phyloP scores from a whole-genome alignment of 2,113 vertebrate genomes.

The Semicossyphus pulcher region DNA sequence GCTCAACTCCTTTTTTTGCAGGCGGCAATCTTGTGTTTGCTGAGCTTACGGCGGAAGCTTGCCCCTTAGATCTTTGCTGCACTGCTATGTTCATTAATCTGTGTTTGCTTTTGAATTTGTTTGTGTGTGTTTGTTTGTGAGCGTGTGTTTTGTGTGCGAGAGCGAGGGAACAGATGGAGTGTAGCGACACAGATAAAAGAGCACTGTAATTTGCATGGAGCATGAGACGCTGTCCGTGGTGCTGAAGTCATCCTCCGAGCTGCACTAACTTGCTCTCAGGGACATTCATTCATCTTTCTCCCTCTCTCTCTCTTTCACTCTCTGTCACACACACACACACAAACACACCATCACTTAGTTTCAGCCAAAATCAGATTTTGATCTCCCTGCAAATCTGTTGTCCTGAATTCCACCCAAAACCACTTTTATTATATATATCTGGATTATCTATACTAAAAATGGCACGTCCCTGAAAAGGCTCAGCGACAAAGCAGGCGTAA shows the following conservation, averaged over 20 bases:
- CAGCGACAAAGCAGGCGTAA: constrained; percentile 29
- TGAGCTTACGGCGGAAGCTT: constrained; percentile 25
- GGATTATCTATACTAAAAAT: constrained; percentile 72
- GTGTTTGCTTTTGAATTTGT: constrained; percentile 19
- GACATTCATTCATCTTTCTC: constrained; percentile 54
- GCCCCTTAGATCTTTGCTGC: constrained; percentile 30
- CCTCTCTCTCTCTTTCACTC: constrained; percentile 2
- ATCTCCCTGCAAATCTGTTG: constrained; percentile 61
- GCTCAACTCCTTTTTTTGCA: constrained; percentile 8
- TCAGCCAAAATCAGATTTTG: constrained; percentile 53
- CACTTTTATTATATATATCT: constrained; percentile 68
- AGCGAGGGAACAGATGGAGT: constrained; percentile 37
- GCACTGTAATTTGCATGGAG: constrained; percentile 36
- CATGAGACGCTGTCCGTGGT: constrained; percentile 74
- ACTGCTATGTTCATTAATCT: constrained; percentile 45
- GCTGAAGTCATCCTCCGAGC: constrained; percentile 68
- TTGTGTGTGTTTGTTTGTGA: constrained; percentile 3
- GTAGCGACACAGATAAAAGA: constrained; percentile 48
- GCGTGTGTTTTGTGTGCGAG: not conserved
- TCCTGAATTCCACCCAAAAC: constrained; percentile 61
- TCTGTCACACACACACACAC: not conserved
- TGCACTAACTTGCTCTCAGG: constrained; percentile 30
- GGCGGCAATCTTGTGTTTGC: constrained; percentile 21
- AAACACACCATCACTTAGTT: constrained; percentile 20
- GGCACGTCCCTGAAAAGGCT: constrained; percentile 61